Evolutionary conservation across 2,888 invertebrate genomes (phyloP).

Genomic region (Blastobasis adustella): DNA sequence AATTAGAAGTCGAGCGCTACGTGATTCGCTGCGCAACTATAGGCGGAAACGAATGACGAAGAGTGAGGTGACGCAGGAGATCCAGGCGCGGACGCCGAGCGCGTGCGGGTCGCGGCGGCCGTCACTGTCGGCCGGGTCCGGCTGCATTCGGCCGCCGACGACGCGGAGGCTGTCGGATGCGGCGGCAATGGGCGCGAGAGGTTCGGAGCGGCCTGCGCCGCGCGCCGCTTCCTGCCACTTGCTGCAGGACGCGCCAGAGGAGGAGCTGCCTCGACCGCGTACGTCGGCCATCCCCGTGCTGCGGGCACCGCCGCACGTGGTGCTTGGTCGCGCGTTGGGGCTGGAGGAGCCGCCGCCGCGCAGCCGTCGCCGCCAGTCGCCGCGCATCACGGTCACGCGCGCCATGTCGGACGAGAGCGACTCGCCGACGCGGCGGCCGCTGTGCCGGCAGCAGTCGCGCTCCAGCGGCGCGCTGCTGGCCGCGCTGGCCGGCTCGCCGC

Average conservation of each 20-base stretch:
- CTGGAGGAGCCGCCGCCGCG: conserved; percentile 54
- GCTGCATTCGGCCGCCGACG: conserved; percentile 58
- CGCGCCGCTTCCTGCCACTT: conserved; percentile 82
- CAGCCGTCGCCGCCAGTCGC: conserved; percentile 72
- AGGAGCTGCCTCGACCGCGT: conserved; percentile 45
- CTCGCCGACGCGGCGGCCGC: conserved; percentile 64
- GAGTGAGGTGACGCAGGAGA: conserved; percentile 86
- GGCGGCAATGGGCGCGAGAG: conserved; percentile 57
- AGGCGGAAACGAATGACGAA: conserved; percentile 86
- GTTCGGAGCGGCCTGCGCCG: conserved; percentile 64
- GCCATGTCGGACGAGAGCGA: conserved; percentile 84
- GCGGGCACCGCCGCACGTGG: conserved; percentile 74
- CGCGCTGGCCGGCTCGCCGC: conserved; percentile 64
- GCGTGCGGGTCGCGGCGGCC: conserved; percentile 84
- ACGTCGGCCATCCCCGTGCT: conserved; percentile 63
- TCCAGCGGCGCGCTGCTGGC: conserved; percentile 67
- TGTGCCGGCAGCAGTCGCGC: conserved; percentile 65
- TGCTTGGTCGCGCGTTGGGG: conserved; percentile 76
- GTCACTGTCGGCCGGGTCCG: conserved; percentile 77
- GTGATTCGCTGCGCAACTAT: conserved; percentile 84
- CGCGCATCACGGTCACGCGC: conserved; percentile 81
- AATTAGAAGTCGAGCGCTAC: conserved; percentile 81
- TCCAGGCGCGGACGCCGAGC: conserved; percentile 86
- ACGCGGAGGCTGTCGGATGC: conserved; percentile 61
- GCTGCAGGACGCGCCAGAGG: conserved; percentile 76